Conservation (phyloP, 2,113 vertebrate genomes). For the Eurystomus gularis region DNA sequence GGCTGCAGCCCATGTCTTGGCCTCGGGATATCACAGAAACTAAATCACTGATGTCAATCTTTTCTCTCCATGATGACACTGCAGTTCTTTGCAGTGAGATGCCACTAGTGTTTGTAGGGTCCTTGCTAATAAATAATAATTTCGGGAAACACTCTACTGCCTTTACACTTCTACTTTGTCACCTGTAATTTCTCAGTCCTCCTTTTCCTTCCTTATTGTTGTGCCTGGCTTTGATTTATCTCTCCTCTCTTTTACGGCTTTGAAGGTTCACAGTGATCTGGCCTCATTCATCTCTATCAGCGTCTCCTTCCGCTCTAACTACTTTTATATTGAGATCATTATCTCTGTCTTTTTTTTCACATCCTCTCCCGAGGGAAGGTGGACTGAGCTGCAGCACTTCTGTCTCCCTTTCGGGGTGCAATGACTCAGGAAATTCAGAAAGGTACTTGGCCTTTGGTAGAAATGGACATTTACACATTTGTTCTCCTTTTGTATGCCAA, state of each 20-base stretch:
- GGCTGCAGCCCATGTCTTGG: slow-evolving; percentile 15
- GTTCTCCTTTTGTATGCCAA: neutral
- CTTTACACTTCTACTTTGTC: neutral
- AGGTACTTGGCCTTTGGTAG: neutral
- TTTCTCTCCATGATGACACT: neutral
- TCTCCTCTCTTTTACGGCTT: neutral
- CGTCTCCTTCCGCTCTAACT: neutral
- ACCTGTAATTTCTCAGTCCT: neutral
- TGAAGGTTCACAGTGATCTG: neutral
- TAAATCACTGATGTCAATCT: neutral
- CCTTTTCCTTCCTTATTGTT: neutral
- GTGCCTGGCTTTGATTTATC: neutral
- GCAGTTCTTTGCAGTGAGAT: neutral
- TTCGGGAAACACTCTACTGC: neutral
- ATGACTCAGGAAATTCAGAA: neutral
- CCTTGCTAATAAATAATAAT: neutral
- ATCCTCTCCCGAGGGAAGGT: neutral
- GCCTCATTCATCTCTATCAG: neutral
- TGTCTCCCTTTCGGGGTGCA: accelerated
- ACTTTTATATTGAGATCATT: neutral
- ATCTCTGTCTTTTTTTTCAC: neutral
- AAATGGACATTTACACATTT: neutral
- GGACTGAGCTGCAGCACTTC: neutral
- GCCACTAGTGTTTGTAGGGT: neutral
- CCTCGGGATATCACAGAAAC: neutral